Conservation (phyloP, 2,888 invertebrate species). For the Dasysyrphus albostriatus region DNA sequence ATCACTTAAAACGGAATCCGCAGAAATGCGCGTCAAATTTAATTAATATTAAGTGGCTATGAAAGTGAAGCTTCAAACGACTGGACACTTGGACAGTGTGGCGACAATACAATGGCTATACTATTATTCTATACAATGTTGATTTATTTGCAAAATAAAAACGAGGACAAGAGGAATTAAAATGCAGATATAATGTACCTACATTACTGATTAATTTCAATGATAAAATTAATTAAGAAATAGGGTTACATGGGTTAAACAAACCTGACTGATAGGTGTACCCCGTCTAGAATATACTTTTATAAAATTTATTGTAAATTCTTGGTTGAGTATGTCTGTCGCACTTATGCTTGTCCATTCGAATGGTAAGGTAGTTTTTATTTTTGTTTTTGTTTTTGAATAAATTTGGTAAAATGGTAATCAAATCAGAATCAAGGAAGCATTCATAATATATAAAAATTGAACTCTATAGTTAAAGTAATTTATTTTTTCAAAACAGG, state of each 20-base stretch:
- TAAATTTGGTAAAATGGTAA: background rate
- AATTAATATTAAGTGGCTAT: slow-evolving; percentile 57
- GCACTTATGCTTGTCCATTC: background rate
- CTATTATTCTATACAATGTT: background rate
- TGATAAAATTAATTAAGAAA: slow-evolving; percentile 19
- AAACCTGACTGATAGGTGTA: background rate
- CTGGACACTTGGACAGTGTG: background rate
- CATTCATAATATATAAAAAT: background rate
- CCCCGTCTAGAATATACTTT: background rate
- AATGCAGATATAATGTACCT: slow-evolving; percentile 21
- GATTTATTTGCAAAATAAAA: slow-evolving; percentile 31
- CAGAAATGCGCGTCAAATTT: slow-evolving; percentile 65
- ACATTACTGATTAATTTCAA: background rate
- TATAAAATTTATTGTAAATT: background rate
- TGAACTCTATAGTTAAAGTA: background rate
- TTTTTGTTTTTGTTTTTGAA: background rate
- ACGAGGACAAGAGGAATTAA: slow-evolving; percentile 28
- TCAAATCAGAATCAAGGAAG: background rate
- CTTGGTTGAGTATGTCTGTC: background rate
- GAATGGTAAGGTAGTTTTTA: background rate
- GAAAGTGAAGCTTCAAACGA: slow-evolving; percentile 10
- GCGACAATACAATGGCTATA: background rate
- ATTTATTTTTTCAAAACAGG: background rate
- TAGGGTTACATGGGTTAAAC: slow-evolving; percentile 9
- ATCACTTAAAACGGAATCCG: slow-evolving; percentile 65